Evolutionary conservation across 2,797 vertebrate species (phyloP), one percentile per base, ranked within the genome.

Genomic region (Phaenicophaeus curvirostris): DNA sequence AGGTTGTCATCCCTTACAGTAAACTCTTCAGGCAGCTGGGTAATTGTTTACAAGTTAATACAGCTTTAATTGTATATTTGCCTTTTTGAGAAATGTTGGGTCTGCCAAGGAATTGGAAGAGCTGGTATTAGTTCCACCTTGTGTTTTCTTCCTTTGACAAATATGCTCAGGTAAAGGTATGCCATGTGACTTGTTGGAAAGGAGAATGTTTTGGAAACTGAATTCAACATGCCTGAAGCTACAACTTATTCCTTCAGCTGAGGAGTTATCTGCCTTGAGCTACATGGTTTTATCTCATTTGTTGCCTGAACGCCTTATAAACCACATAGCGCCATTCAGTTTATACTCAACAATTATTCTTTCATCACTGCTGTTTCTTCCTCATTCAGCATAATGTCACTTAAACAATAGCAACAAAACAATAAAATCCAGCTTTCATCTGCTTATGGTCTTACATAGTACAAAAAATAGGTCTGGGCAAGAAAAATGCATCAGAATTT

Each of bases 81-180:
- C 79, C 30, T 51, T 28, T 46, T 95, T 88, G 89, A 87, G 35
- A 83, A 87, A 53, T 19, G 57, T 33, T 67, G 3, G 0, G 15
- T 67, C 66, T 95, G 83, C 48, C 71, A 90, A 67, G 48, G 25
- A 67, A 35, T 87, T 92, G 87, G 55, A 88, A 74, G 63, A 90
- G 80, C 77, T 90, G 89, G 66, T 76, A 76, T 91, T 85, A 58
- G 80, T 88, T 94, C 41, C 71, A 91, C 50, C 77, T 87, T 94
- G 73, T 75, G 53, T 46, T 82, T 94, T 67, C 63, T 85, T 94
- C 67, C 84, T 90, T 92, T 82, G 80, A 78, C 83, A 78, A 44
- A 87, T 41, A 8, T 54, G 11, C 18, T 78, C 8, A 42, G 50
- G 72, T 91, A 62, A 87, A 91, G 69, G 42, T 82, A 33, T 83